Evolutionary conservation across 2,888 invertebrate genomes (phyloP), one percentile per base, ranked within the genome.

Genomic region (Junonia oenone): DNA sequence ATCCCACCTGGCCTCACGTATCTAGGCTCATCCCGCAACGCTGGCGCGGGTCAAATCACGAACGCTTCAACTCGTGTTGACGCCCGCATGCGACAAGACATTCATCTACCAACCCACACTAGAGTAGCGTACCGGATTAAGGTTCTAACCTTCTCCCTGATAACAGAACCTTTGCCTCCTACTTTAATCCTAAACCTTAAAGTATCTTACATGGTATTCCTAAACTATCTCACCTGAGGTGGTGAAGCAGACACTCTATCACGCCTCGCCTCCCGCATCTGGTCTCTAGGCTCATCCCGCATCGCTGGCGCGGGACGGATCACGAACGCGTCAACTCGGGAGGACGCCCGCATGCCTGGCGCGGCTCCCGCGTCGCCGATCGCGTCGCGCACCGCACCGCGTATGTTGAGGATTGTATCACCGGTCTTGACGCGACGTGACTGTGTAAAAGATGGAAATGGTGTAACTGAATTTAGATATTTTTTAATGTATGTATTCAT

Each of bases 391-490:
- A 90, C 81, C 0, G 86, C 87, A 6, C 88, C 88, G 54, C 85
- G 83, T 63, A 90, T 89, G 72, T 89, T 89, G 13, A 90, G 77
- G 55, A 89, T 87, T 0, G 90, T 90, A 66, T 86, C 90, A 6
- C 85, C 89, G 0, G 89, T 89, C 62, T 83, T 79, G 8, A 88
- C 87, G 27, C 88, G 85, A 0, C 84, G 76, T 2, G 68, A 58
- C 65, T 66, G 48, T 13, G 19, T n/a, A n/a, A n/a, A n/a, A n/a
- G n/a, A n/a, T n/a, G n/a, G n/a, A n/a, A n/a, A n/a, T n/a, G n/a
- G n/a, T n/a, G n/a, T n/a, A n/a, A n/a, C n/a, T n/a, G n/a, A n/a
- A n/a, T n/a, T n/a, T n/a, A n/a, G n/a, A n/a, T n/a, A n/a, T n/a
- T n/a, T n/a, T n/a, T n/a, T n/a, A n/a, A n/a, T n/a, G n/a, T n/a